phyloP scores from a whole-genome alignment of 2,113 vertebrate genomes.

The Madoqua kirkii region DNA sequence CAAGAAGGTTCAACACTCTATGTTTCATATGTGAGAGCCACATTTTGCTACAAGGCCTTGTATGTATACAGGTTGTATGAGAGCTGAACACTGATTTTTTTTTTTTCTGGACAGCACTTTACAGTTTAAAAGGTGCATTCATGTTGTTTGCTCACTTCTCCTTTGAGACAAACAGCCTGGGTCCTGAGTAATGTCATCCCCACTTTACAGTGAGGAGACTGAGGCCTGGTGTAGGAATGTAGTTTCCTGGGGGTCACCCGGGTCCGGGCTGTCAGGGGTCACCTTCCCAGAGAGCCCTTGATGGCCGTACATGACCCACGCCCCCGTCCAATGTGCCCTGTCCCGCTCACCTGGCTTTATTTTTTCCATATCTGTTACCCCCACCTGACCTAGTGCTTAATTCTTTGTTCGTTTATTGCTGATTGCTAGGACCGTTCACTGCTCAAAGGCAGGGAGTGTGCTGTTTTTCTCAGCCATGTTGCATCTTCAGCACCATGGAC shows the following conservation, averaged over 20 bases:
- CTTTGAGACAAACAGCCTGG: background rate
- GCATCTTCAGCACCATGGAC: background rate
- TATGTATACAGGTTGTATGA: accelerated
- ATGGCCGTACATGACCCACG: accelerated
- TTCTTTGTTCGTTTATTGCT: background rate
- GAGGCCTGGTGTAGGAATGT: background rate
- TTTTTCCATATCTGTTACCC: background rate
- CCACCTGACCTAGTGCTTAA: background rate
- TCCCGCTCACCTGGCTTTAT: background rate
- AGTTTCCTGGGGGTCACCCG: background rate
- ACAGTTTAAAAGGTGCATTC: background rate
- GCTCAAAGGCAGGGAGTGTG: background rate
- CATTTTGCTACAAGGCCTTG: background rate
- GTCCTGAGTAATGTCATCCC: too few relatives aligned
- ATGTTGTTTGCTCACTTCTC: background rate
- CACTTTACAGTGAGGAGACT: background rate
- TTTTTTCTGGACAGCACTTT: background rate
- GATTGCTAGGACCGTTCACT: background rate
- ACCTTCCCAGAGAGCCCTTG: background rate
- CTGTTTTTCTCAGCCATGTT: accelerated
- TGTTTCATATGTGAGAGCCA: background rate
- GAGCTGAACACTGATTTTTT: background rate
- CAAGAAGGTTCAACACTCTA: background rate
- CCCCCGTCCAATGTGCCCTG: background rate
- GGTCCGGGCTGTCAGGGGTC: background rate